Base-by-base conservation (phyloP, 2,113 vertebrate species). In the Pachycephala philippinensis region DNA sequence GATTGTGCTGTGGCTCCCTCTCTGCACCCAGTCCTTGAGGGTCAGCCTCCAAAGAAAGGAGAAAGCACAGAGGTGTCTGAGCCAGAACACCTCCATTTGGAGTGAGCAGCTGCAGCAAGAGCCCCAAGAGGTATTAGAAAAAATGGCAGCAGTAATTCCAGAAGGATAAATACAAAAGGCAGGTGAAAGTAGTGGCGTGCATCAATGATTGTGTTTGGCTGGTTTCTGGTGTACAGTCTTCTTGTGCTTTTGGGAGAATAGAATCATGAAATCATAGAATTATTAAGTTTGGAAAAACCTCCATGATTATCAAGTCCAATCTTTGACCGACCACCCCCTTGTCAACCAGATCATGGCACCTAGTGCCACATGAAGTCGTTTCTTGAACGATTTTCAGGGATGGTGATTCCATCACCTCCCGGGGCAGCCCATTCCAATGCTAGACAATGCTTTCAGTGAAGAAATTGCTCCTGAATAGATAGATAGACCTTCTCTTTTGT, bases 101-200 rank as follows among this genome's bases (percentile, higher is more conserved):
- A 63, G 31, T 12, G 24, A 77, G 28, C 16, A 68, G 28, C 20
- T 8, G 4, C 26, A 54, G 28, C 7, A 35, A 30, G 37, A 50
- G 6, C 10, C 18, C 11, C 28, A 76, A 50, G 10, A 59, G 4
- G 2, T 50, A 13, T 31, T 27, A 21, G 15, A 45, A 86, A 71
- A 53, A 37, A 31, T 15, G 23, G 4, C 35, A 45, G 13, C 0
- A 0, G 16, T 11, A 68, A 50, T n/a, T 22, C 35, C 57, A 76
- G 33, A 53, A 17, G 2, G 3, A 6, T 39, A 40, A 84, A 71
- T 35, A 70, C 6, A 79, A 89, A 83, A 63, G 49, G 2, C 8
- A 22, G 5, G 6, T 49, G 10, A 63, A 80, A 76, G 30, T 22
- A 84, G 17, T 7, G 7, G 70, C 61, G 27, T 6, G 0, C 5